Evolutionary conservation across 2,888 invertebrate species (phyloP), one percentile per base, ranked within the genome.

Genomic region (Cosmorhoe ocellata): DNA sequence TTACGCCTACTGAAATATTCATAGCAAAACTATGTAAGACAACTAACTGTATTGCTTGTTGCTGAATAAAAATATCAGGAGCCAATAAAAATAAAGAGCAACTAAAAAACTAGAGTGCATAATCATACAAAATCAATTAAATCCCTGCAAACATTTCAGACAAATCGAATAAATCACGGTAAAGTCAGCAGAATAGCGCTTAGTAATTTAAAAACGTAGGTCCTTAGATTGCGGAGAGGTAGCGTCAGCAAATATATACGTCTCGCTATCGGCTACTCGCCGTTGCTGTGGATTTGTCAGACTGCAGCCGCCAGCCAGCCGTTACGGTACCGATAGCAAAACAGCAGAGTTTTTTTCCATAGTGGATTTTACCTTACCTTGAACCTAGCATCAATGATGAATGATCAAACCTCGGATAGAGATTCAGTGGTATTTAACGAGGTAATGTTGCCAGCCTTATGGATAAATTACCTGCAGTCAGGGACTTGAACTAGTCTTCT

Each of bases 181-280:
- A 58, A 46, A 61, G 56, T 63, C 63, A 61, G 64, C 63, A 59
- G 61, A 58, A 58, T 51, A 56, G 59, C 62, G 66, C 64, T 71
- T 67, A 65, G 74, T 76, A 77, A 80, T 79, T 80, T 79, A 75
- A 79, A 79, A 78, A 73, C 74, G 75, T 73, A 67, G 69, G 66
- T 71, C 69, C 69, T 67, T 70, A 74, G 77, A 76, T 78, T 74
- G 77, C 71, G 71, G 72, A 69, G 63, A 64, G 68, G 74, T 78
- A 79, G 64, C 75, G 82, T 84, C 85, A 79, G 85, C 85, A 87
- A 84, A 84, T 84, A 83, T 80, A 83, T 79, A 83, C 80, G 81
- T 84, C 81, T 83, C 79, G 76, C 76, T 71, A 78, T 80, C 78
- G 84, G 81, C 82, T 75, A 83, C 81, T 84, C 84, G 76, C 76